Percentiles rank a stretch among this genome's conserved stretches.
phyloP scores from a whole-genome alignment of 2,113 vertebrate species.

The Phalacrocorax pelagicus region DNA sequence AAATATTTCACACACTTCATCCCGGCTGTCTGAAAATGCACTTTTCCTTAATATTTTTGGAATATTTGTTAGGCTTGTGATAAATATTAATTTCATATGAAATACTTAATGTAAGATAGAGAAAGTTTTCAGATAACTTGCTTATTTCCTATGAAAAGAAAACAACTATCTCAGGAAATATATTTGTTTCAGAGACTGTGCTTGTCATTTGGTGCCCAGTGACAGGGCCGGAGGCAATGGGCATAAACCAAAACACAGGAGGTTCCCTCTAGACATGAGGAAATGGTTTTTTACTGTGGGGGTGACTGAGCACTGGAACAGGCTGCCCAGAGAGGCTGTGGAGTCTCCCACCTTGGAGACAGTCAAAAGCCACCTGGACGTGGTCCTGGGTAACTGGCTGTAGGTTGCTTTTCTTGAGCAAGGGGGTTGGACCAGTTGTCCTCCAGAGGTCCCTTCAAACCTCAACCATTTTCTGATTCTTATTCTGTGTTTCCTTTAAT shows the following conservation, averaged over 20 bases:
- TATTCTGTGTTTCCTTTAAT: background rate
- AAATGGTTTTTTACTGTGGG: background rate
- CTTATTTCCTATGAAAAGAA: background rate
- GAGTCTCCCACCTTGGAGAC: background rate
- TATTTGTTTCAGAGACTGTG: background rate
- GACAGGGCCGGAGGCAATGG: background rate
- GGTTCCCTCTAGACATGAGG: background rate
- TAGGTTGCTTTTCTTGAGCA: background rate
- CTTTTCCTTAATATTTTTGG: background rate
- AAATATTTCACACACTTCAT: background rate
- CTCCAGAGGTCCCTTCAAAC: background rate
- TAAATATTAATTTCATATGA: background rate
- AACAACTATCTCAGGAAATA: background rate
- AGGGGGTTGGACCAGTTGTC: background rate
- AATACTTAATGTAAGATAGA: background rate
- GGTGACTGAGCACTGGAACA: background rate
- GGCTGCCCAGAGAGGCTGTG: background rate
- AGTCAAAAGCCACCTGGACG: background rate
- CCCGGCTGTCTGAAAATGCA: background rate
- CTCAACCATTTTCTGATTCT: background rate
- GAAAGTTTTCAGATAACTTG: background rate
- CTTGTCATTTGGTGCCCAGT: background rate
- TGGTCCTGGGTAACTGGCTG: background rate
- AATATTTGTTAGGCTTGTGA: background rate
- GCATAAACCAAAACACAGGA: background rate